Evolutionary conservation across 1,140 invertebrate species (phyloP), one percentile per base, ranked within the genome.

Genomic region (Euwallacea fornicatus): DNA sequence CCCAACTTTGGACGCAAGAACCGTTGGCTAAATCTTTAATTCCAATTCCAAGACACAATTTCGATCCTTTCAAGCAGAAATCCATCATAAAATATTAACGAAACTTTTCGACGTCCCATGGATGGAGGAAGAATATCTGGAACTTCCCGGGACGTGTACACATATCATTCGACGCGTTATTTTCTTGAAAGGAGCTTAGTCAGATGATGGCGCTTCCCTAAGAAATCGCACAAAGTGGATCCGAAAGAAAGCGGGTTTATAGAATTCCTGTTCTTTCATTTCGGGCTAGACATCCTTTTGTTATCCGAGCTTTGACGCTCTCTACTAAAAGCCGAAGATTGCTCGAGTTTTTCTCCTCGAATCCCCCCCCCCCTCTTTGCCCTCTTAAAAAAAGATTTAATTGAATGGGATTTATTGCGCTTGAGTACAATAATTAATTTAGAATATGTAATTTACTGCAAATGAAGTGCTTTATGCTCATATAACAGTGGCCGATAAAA

Each of bases 181-280:
- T 60, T 60, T 42, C 58, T 41, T 60, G 58, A 60, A 60, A 60
- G 58, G 41, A 42, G 58, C 58, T 60, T 60, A 60, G 16, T 60
- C 54, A 56, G 16, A 56, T 60, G 16, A 16, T 13, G 58, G 21
- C 41, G 7, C 9, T 60, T 60, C 16, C 21, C 16, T 42, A 60
- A 60, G 58, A 60, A 56, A 41, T 60, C 58, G 58, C 41, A 60
- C 58, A 60, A 41, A 33, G 58, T 60, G 9, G 58, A 33, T 41
- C 8, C 58, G 58, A 60, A 60, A 60, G 41, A 60, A 60, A 60
- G 58, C 8, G 58, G 58, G 16, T 41, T 60, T 60, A 60, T 60
- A 42, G 41, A 60, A 60, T 60, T 60, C 41, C 41, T 42, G 21
- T 60, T 60, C 58, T 60, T 60, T 60, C 58, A 60, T 60, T 60